These are phyloP conservation scores for Diceros bicornis DNA, from an alignment of 2,797 vertebrate species.

Conservation along the genomic window DNA sequence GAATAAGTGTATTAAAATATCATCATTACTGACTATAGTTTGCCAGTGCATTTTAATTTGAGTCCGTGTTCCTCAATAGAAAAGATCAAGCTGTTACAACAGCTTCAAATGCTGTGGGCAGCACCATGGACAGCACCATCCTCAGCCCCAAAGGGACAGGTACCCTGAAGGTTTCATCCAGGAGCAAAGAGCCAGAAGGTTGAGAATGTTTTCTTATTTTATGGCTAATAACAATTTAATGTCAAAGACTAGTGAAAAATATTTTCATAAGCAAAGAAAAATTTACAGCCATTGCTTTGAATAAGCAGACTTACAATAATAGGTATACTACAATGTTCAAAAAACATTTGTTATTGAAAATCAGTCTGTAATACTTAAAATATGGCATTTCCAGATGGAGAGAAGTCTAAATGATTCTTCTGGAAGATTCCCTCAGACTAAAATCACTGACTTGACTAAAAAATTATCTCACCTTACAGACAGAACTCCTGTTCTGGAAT, in stretches of 20 bases:
- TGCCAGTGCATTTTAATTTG: constrained; percentile 53
- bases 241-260: not conserved
- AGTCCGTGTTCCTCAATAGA: constrained; percentile 9
- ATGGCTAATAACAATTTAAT: not conserved
- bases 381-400: not conserved
- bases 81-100: not conserved
- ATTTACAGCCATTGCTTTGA: not conserved
- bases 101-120: not conserved
- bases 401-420: constrained; percentile 10
- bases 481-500: not conserved
- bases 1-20: constrained; percentile 10
- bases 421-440: not conserved
- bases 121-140: constrained; percentile 62
- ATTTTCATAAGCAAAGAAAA: constrained; percentile 27
- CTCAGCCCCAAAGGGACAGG: not conserved
- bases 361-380: constrained; percentile 24
- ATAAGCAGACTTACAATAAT: constrained; percentile 9
- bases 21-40: not conserved
- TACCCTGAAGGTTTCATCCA: not conserved
- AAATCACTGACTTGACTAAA: not conserved
- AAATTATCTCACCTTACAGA: not conserved
- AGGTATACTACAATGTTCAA: not conserved
- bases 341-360: not conserved
- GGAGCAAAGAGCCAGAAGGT: not conserved
- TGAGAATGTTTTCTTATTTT: not conserved